Percentiles rank a stretch among this genome's conserved stretches.
These are phyloP conservation scores for Xestia ashworthii DNA, from an alignment of 2,888 invertebrate species.

Conservation along the genomic window DNA sequence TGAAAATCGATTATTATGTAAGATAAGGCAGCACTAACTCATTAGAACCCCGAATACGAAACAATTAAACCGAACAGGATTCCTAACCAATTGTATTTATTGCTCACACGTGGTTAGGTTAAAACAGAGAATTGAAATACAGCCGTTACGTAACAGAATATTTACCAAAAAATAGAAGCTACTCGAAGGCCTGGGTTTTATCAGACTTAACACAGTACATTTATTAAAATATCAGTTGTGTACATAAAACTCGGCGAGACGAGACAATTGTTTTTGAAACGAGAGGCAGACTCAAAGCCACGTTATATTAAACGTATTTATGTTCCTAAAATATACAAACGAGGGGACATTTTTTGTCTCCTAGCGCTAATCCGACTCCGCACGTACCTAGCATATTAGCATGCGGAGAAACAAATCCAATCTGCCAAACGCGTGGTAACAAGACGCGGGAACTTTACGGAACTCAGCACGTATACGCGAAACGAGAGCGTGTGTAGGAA, in stretches of 20 bases:
- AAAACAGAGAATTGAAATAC: slow-evolving; percentile 38
- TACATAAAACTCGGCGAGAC: slow-evolving; percentile 56
- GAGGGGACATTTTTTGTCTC: slow-evolving; percentile 68
- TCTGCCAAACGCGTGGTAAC: slow-evolving; percentile 85
- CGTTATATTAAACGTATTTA: slow-evolving; percentile 59
- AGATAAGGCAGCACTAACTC: slow-evolving; percentile 25
- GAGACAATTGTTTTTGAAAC: slow-evolving; percentile 64
- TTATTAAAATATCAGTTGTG: slow-evolving; percentile 59
- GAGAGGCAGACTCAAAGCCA: slow-evolving; percentile 50
- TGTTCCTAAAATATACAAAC: slow-evolving; percentile 64
- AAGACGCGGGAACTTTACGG: slow-evolving; percentile 84
- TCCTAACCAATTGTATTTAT: slow-evolving; percentile 48
- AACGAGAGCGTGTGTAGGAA: slow-evolving; percentile 75
- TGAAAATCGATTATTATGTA: slow-evolving; percentile 32
- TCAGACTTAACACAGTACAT: slow-evolving; percentile 60
- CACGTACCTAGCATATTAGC: slow-evolving; percentile 83
- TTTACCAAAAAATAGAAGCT: slow-evolving; percentile 33
- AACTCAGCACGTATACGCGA: slow-evolving; percentile 81
- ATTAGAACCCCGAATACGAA: slow-evolving; percentile 40
- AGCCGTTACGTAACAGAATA: slow-evolving; percentile 30
- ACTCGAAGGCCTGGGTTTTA: slow-evolving; percentile 46
- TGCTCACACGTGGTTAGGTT: slow-evolving; percentile 48
- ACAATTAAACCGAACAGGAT: slow-evolving; percentile 49
- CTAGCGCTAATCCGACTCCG: slow-evolving; percentile 76
- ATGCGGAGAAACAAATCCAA: slow-evolving; percentile 87